A percentile compares a stretch with the other conserved stretches of the same genome.
Conservation (phyloP, 2,888 invertebrate genomes). For the Coelopa pilipes region DNA sequence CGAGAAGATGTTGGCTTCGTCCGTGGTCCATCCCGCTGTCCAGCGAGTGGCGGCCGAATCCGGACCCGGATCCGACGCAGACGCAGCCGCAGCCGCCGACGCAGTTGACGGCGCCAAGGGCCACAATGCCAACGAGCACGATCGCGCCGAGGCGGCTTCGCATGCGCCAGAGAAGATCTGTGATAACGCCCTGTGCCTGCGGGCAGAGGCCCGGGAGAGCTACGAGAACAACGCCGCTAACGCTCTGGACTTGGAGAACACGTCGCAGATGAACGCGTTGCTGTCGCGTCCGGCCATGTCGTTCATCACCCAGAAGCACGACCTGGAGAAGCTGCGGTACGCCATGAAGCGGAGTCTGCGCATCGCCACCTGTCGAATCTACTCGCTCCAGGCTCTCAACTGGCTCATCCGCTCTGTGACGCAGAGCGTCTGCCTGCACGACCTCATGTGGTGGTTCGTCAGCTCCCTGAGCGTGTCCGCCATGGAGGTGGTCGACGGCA, state of each 20-base stretch:
- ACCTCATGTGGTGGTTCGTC: conserved; percentile 97
- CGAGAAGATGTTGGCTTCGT: conserved; percentile 69
- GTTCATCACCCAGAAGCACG: conserved; percentile 87
- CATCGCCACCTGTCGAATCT: conserved; percentile 82
- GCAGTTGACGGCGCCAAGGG: conserved; percentile 31
- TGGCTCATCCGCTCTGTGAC: conserved; percentile 94
- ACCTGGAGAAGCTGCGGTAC: conserved; percentile 82
- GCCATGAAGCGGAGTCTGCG: conserved; percentile 90
- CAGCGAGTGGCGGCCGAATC: conserved; percentile 51
- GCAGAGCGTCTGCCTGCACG: conserved; percentile 90
- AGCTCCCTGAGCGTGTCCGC: conserved; percentile 77
- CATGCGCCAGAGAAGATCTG: neutral
- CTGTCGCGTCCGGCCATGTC: conserved; percentile 81
- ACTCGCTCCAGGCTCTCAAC: conserved; percentile 93
- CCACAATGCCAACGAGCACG: conserved; percentile 40
- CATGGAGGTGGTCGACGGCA: conserved; percentile 63
- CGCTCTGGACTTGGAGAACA: conserved; percentile 49
- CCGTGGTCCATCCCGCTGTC: conserved; percentile 54
- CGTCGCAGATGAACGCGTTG: conserved; percentile 54
- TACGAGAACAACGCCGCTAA: neutral
- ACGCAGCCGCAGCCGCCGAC: too few relatives aligned
- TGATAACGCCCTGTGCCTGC: neutral
- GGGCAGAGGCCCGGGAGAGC: neutral
- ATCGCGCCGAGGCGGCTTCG: neutral
- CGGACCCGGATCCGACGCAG: conserved; percentile 8